Base-by-base conservation (phyloP, 2,888 invertebrate genomes). In the Leptothorax acervorum region DNA sequence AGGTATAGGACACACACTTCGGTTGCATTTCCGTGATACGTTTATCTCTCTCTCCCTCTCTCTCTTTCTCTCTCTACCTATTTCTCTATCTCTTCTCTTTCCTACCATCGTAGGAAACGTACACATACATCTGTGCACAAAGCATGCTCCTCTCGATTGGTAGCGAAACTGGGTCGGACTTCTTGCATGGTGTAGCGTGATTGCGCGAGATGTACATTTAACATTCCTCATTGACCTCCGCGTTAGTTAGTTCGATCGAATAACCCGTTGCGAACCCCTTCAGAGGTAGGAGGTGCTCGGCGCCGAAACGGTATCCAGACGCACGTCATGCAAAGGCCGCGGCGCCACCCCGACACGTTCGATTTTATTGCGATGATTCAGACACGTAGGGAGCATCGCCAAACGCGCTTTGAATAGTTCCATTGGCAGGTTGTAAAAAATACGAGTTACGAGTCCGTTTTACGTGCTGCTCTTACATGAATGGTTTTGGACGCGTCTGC, bases 121-220 rank as follows among this genome's bases (percentile, higher is more conserved):
- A 45, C 45, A 60, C 53, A 31, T 28, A 60, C 53, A 31, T 28
- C 18, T 28, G 35, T 23, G 18, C 28, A 39, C 55, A 53, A 55
- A 66, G 53, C 31, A 45, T 48, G 8, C 12, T 39, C 18, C 53
- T 55, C 28, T n/a, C 28, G 42, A 75, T 55, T 70, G 70, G 35
- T n/a, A 39, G 66, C 55, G 75, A 65, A 90, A 90, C 81, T 90
- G 35, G 90, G 88, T 89, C 89, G 82, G 82, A 76, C 79, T 89
- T 89, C 83, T 84, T 63, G 63, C 82, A 70, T 57, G 63, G 65
- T 75, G 65, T 86, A 48, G 65, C 81, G 79, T 71, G 82, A 90
- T 85, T 82, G 53, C 55, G 62, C 57, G 75, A 84, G 83, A 88
- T 86, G 74, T 85, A 85, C 74, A 85, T 88, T 90, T 85, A 89